Base-by-base conservation (phyloP, 2,888 invertebrate genomes). In the Bellardia pandia region DNA sequence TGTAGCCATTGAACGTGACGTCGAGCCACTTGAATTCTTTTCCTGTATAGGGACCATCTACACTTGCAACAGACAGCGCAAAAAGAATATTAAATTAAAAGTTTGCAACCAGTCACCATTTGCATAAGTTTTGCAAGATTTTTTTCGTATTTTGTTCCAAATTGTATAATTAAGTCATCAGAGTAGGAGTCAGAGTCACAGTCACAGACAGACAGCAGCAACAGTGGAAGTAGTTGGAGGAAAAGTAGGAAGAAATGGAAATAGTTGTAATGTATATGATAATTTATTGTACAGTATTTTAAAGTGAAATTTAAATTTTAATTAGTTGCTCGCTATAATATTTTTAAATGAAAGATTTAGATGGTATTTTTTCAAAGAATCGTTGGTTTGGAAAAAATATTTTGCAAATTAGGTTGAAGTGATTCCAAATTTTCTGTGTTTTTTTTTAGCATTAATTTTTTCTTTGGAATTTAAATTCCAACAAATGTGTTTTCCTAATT, bases 1-100 rank as follows among this genome's bases (percentile, higher is more conserved):
- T 74, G 98, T 97, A 0, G 98, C 98, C 97, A 98, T 97, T 88
- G 98, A 97, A 90, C 97, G 95, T 58, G 97, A 97, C 16, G 97
- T 97, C 89, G 96, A 96, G 71, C 97, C 96, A 90, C 97, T 95
- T 80, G 96, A 95, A 88, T 92, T 92, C 90, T 97, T 93, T 89
- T 93, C 93, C 88, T 93, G 94, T 92, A 93, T 93, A 69, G 93
- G 93, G 40, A 93, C 92, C 89, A 93, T 92, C 93, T 93, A 89
- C 53, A 86, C 7, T 40, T 4, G 6, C 60, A 74, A 11, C 62
- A 53, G 14, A 16, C 40, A 8, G 0, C 4, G n/a, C 3, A 42
- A 56, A 42, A 2, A 53, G 37, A 40, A 64, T 14, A 30, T n/a
- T 7, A 42, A 75, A 53, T n/a, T 9, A 42, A 75, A 53, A 23